These are phyloP conservation scores for Dermochelys coriacea DNA, from an alignment of 2,797 vertebrate species.

Conservation along the genomic window DNA sequence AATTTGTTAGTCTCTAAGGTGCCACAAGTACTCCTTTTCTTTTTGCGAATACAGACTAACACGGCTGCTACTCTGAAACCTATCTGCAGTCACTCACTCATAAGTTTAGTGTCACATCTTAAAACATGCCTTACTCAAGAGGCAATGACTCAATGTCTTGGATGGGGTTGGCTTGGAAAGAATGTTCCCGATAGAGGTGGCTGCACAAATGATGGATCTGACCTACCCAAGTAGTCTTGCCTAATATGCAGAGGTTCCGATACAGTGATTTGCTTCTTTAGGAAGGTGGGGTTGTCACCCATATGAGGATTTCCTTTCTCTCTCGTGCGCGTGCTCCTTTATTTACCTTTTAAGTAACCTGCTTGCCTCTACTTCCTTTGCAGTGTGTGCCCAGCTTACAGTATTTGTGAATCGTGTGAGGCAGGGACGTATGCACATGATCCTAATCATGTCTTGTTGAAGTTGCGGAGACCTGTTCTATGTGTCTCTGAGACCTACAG, in stretches of 20 bases:
- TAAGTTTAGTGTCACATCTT: too few species aligned
- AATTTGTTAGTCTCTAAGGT: too few species aligned
- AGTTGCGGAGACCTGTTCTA: slow-evolving; percentile 89
- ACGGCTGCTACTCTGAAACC: too few species aligned
- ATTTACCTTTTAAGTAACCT: not conserved
- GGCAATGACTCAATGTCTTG: not conserved
- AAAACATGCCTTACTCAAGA: too few species aligned
- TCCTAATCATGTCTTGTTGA: slow-evolving; percentile 90
- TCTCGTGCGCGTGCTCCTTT: too few species aligned
- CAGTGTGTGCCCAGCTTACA: slow-evolving; percentile 94
- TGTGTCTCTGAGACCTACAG: slow-evolving; percentile 56
- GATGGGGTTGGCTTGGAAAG: not conserved
- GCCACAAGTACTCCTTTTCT: too few species aligned
- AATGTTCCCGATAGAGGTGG: not conserved
- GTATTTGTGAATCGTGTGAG: slow-evolving; percentile 91
- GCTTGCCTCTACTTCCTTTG: not conserved
- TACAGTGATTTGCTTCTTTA: not conserved
- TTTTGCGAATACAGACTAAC: too few species aligned
- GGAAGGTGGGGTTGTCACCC: not conserved
- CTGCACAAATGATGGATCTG: not conserved
- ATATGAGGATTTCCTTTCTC: not conserved
- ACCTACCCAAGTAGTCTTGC: not conserved
- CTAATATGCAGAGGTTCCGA: rapidly evolving
- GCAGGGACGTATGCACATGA: slow-evolving; percentile 90
- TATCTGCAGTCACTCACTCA: not conserved